These are phyloP conservation scores for Clivina fossor DNA, from an alignment of 2,888 invertebrate species.

Conservation along the genomic window DNA sequence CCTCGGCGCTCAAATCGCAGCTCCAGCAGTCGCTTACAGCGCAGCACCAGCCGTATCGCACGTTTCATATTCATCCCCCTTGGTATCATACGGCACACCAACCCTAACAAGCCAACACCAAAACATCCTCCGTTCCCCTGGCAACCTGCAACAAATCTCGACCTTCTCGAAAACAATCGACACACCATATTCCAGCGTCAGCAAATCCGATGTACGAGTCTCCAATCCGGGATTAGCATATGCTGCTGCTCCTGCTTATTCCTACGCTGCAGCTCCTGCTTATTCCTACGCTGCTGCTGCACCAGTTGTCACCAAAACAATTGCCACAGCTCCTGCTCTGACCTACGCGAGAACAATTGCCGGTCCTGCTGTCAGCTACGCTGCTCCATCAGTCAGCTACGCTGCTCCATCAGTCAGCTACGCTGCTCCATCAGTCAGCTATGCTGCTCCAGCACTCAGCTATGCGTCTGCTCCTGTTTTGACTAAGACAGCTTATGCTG, in stretches of 20 bases:
- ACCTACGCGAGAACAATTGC: constrained; percentile 32
- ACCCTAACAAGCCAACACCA: constrained; percentile 47
- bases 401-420: no score
- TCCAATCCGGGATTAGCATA: constrained; percentile 22
- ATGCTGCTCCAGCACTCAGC: no score
- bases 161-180: constrained; percentile 52
- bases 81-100: constrained; percentile 42
- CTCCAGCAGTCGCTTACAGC: constrained; percentile 59
- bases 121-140: constrained; percentile 49
- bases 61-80: constrained; percentile 56
- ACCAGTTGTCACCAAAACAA: constrained; percentile 7
- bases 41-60: constrained; percentile 65
- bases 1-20: no score
- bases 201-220: constrained; percentile 17
- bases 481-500: no score
- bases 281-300: constrained; percentile 25
- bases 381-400: no score
- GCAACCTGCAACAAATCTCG: constrained; percentile 53
- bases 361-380: constrained; percentile 39
- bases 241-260: constrained; percentile 35
- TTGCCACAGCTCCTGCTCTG: constrained; percentile 46
- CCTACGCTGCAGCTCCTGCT: constrained; percentile 41
- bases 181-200: constrained; percentile 18
- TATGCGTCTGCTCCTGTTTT: no score
- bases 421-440: no score